These are phyloP conservation scores for Bothrops jararaca DNA, from an alignment of 2,113 vertebrate species.

Conservation along the genomic window DNA sequence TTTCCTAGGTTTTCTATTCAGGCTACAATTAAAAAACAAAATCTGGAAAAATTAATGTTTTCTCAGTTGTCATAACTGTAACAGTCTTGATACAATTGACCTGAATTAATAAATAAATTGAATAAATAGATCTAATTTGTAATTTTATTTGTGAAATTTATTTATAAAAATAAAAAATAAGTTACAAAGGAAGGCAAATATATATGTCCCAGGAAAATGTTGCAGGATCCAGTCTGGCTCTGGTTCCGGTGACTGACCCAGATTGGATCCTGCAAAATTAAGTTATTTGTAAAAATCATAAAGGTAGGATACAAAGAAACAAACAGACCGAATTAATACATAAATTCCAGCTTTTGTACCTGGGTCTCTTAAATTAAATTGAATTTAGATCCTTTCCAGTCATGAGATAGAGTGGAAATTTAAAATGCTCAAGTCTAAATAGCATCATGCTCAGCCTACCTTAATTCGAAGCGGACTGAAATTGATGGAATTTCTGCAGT, in stretches of 20 bases:
- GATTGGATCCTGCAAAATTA: not conserved
- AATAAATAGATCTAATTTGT: not conserved
- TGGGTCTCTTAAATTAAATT: not conserved
- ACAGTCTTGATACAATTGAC: not conserved
- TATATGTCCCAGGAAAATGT: not conserved
- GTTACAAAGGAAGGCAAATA: not conserved
- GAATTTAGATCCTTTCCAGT: not conserved
- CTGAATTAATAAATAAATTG: not conserved
- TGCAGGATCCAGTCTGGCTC: not conserved
- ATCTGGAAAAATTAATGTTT: not conserved
- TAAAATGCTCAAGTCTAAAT: not conserved
- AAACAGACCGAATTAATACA: not conserved
- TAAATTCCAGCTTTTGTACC: not conserved
- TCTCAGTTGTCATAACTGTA: not conserved
- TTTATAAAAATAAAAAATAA: not conserved
- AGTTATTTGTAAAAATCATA: not conserved
- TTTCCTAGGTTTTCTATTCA: not conserved
- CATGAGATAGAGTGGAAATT: not conserved
- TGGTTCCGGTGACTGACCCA: not conserved
- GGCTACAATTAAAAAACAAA: not conserved
- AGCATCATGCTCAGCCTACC: conserved; percentile 21
- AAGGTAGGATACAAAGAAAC: not conserved
- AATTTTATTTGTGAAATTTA: not conserved
- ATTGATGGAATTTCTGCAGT: conserved; percentile 32
- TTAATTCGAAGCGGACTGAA: not conserved